phyloP scores from a whole-genome alignment of 2,888 invertebrate genomes.

The Synanthedon vespiformis region DNA sequence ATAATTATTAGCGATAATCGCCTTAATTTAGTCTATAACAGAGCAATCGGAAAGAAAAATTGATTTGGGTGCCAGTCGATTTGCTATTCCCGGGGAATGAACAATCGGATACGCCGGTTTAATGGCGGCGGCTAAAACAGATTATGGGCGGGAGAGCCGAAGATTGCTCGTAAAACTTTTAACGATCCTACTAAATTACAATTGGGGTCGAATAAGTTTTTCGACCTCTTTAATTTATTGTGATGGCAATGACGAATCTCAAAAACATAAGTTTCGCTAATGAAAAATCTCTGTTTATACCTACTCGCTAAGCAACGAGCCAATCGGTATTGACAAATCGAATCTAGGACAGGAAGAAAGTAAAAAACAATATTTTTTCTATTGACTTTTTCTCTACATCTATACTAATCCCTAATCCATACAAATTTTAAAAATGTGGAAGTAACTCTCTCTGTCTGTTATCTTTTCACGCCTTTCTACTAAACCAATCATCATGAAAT shows the following conservation, averaged over 20 bases:
- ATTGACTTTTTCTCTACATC: too few species aligned
- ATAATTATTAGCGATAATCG: slow-evolving; percentile 10
- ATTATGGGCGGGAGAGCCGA: slow-evolving; percentile 40
- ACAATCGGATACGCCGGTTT: slow-evolving; percentile 10
- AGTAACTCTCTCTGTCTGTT: too few species aligned
- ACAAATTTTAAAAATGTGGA: too few species aligned
- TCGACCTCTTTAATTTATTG: slow-evolving; percentile 44
- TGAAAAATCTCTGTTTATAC: neutral
- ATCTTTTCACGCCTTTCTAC: too few species aligned
- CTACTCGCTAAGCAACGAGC: neutral
- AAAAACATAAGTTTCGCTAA: slow-evolving; percentile 21
- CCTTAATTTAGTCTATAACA: slow-evolving; percentile 12
- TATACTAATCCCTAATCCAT: too few species aligned
- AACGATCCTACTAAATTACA: slow-evolving; percentile 48
- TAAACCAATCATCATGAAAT: too few species aligned
- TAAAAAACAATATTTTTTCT: too few species aligned
- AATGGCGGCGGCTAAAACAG: slow-evolving; percentile 32
- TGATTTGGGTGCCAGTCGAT: slow-evolving; percentile 6
- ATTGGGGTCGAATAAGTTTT: slow-evolving; percentile 40
- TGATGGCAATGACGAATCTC: slow-evolving; percentile 20
- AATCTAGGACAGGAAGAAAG: too few species aligned
- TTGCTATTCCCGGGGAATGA: slow-evolving; percentile 1
- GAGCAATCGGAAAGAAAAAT: slow-evolving; percentile 2
- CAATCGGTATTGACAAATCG: too few species aligned
- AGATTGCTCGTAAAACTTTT: slow-evolving; percentile 55